Conservation (phyloP, 2,797 vertebrate species). For the Peromyscus nudipes region DNA sequence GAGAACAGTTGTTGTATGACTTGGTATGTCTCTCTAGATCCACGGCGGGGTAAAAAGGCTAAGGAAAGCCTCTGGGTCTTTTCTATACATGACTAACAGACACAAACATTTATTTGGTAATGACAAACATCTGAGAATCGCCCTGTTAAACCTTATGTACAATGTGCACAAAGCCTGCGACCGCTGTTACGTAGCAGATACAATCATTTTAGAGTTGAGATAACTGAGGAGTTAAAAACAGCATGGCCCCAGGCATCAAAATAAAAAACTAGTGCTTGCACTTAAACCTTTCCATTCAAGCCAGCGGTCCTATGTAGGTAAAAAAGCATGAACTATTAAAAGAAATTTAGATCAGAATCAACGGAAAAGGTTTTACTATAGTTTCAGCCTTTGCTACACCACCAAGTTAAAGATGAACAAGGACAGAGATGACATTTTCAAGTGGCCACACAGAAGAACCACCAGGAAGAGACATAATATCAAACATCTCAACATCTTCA, state of each 20-base stretch:
- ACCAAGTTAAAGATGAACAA: conserved; percentile 31
- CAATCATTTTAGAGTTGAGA: not conserved
- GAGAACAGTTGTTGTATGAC: not conserved
- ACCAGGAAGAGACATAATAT: not conserved
- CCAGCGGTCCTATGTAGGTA: not conserved
- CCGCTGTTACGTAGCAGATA: not conserved
- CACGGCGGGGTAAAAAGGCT: not conserved
- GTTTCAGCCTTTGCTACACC: not conserved
- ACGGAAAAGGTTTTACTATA: not conserved
- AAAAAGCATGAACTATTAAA: not conserved
- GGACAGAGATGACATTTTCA: not conserved
- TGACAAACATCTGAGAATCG: not conserved
- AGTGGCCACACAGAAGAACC: not conserved
- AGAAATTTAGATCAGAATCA: not conserved
- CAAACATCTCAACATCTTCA: not conserved
- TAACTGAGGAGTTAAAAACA: not conserved
- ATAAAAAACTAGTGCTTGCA: not conserved
- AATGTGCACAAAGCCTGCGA: not conserved
- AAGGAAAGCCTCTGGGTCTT: not conserved
- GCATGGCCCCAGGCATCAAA: not conserved
- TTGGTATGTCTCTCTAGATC: not conserved
- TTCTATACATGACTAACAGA: not conserved
- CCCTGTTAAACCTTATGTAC: no score
- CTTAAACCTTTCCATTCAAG: not conserved
- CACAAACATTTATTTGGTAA: not conserved